phyloP scores from a whole-genome alignment of 2,797 vertebrate species.

The Gambusia yucatana region DNA sequence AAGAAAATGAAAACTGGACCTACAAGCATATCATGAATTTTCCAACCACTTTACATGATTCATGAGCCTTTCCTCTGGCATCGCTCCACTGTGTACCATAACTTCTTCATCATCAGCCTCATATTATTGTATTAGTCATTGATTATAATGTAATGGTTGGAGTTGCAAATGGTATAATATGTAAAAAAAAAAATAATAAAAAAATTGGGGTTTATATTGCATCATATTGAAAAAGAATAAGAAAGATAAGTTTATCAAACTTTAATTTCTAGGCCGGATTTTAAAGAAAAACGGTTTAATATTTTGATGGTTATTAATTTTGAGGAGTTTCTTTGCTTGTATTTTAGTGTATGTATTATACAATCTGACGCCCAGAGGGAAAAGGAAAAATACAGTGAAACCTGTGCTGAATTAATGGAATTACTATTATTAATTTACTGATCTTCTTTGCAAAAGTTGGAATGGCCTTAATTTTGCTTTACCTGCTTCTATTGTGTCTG shows the following conservation, averaged over 20 bases:
- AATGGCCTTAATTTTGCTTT: constrained; percentile 93
- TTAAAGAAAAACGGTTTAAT: constrained; percentile 78
- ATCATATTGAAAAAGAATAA: constrained; percentile 45
- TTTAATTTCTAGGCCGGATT: constrained; percentile 60
- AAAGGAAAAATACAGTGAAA: constrained; percentile 56
- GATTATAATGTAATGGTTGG: constrained; percentile 35
- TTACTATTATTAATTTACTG: constrained; percentile 49
- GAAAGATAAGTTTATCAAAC: constrained; percentile 47
- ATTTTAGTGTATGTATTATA: constrained; percentile 67
- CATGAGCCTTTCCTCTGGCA: constrained; percentile 43
- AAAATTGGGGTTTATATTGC: constrained; percentile 52
- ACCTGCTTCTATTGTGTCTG: constrained; percentile 84
- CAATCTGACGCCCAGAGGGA: constrained; percentile 54
- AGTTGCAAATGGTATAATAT: constrained; percentile 23
- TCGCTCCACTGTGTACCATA: constrained; percentile 48
- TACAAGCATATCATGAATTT: constrained; percentile 52
- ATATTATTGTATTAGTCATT: constrained; percentile 52
- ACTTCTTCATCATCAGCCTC: constrained; percentile 34
- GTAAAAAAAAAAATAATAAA: constrained; percentile 9
- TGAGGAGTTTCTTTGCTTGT: constrained; percentile 25
- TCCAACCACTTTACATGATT: constrained; percentile 38
- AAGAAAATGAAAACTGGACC: constrained; percentile 24
- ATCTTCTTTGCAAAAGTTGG: constrained; percentile 84
- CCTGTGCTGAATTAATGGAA: constrained; percentile 72
- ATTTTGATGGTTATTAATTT: constrained; percentile 58